phyloP scores from a whole-genome alignment of 1,140 invertebrate species.

The Cydia splendana region DNA sequence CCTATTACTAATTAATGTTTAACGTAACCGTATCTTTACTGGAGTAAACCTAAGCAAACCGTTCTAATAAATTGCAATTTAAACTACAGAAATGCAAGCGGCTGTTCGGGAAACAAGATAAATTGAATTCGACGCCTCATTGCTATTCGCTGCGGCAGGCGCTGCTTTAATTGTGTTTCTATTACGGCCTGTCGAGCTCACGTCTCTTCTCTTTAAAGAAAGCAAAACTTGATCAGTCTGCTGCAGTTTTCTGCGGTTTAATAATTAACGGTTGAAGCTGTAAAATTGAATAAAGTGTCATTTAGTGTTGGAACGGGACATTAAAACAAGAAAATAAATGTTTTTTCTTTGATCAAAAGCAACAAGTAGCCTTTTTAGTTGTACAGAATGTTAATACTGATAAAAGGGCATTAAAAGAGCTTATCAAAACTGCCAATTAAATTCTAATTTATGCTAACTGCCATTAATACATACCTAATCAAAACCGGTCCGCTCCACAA shows the following conservation, averaged over 20 bases:
- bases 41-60: neutral
- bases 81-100: slow-evolving; percentile 7
- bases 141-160: slow-evolving; percentile 19
- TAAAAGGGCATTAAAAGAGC: no score
- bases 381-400: no score
- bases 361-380: no score
- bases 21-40: no score
- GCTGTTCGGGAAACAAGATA: neutral
- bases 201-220: slow-evolving; percentile 5
- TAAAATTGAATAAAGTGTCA: neutral
- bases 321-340: neutral
- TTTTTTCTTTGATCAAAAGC: no score
- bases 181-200: neutral
- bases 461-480: no score
- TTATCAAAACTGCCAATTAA: no score
- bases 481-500: no score
- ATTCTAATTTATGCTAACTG: no score
- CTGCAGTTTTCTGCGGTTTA: neutral
- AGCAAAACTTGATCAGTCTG: neutral
- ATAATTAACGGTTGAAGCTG: neutral
- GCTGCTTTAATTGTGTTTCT: slow-evolving; percentile 6
- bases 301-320: neutral
- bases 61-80: neutral
- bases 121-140: neutral
- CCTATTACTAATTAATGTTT: no score